These are phyloP conservation scores for Autographa gamma DNA, from an alignment of 2,888 invertebrate species.

Conservation along the genomic window DNA sequence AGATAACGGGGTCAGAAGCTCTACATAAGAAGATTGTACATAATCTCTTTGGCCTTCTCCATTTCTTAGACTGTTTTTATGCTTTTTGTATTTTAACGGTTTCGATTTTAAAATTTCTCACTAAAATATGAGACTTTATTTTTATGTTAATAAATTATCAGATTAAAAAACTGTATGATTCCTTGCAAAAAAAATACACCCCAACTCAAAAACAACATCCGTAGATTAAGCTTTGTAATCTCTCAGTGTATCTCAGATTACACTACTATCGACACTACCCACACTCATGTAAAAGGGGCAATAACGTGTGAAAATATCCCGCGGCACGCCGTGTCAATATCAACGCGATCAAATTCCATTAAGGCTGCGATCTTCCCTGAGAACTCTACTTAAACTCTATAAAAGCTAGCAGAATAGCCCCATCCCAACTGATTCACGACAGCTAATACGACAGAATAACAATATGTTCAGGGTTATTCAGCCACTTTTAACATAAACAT, in stretches of 20 bases:
- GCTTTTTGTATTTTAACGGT: neutral
- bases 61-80: too few relatives aligned
- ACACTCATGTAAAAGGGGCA: slow-evolving; percentile 49
- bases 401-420: slow-evolving; percentile 58
- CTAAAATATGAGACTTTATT: neutral
- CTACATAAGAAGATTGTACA: neutral
- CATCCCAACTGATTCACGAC: slow-evolving; percentile 51
- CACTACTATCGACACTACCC: slow-evolving; percentile 36
- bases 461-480: slow-evolving; percentile 44
- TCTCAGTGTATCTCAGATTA: slow-evolving; percentile 44
- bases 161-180: neutral
- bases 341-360: slow-evolving; percentile 72
- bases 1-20: neutral
- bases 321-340: slow-evolving; percentile 64
- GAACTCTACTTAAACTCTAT: slow-evolving; percentile 62
- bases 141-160: neutral
- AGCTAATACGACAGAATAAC: slow-evolving; percentile 51
- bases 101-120: too few relatives aligned
- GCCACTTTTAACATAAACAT: slow-evolving; percentile 23
- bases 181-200: neutral
- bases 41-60: neutral
- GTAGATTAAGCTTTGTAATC: slow-evolving; percentile 31
- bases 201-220: slow-evolving; percentile 18
- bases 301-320: slow-evolving; percentile 67
- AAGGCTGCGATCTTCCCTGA: slow-evolving; percentile 58